Evolutionary conservation across 1,140 invertebrate species (phyloP).

Genomic region (Steinernema khuongi): DNA sequence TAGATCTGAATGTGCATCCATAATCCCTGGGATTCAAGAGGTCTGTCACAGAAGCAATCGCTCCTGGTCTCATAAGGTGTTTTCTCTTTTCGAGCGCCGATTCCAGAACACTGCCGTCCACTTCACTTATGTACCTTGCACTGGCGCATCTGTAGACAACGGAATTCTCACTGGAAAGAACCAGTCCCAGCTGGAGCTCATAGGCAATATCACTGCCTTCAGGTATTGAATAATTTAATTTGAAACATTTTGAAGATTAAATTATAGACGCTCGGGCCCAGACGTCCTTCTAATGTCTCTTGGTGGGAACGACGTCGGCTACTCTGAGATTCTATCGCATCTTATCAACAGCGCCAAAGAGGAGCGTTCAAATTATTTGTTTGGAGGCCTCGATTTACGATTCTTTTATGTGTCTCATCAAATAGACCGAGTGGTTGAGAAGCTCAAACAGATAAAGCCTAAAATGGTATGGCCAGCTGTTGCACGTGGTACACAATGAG

Average conservation of each 20-base stretch:
- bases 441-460: neutral
- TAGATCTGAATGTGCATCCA: neutral
- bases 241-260: neutral
- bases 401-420: slow-evolving; percentile 25
- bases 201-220: slow-evolving; percentile 18
- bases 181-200: slow-evolving; percentile 16
- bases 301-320: slow-evolving; percentile 27
- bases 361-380: neutral
- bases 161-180: slow-evolving; percentile 2
- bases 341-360: slow-evolving; percentile 19
- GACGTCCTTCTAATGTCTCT: slow-evolving; percentile 21
- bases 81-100: neutral
- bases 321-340: slow-evolving; percentile 17
- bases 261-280: slow-evolving; percentile 20
- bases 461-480: neutral
- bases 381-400: slow-evolving; percentile 17
- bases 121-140: slow-evolving; percentile 21
- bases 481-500: no score
- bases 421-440: slow-evolving; percentile 21
- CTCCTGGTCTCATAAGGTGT: slow-evolving; percentile 20
- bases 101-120: neutral
- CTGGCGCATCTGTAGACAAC: slow-evolving; percentile 20
- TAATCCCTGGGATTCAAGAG: slow-evolving; percentile 7
- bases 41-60: slow-evolving; percentile 21
- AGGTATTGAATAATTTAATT: neutral